Conservation (phyloP, 1,140 invertebrate species). For the Macrobrachium rosenbergii region DNA sequence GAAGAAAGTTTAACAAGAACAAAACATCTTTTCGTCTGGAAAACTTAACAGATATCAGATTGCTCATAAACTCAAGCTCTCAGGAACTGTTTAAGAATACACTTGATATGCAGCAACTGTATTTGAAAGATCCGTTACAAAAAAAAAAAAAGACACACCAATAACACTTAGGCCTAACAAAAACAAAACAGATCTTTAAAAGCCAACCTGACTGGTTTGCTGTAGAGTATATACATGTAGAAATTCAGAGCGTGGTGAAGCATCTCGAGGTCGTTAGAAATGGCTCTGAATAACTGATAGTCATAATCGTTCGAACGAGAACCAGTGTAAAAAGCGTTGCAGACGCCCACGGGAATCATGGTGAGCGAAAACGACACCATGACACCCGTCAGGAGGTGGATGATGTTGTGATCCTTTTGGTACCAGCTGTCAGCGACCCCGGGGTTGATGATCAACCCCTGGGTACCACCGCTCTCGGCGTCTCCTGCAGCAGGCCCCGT, state of each 20-base stretch:
- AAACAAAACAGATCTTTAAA: constrained; percentile 6
- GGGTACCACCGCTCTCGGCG: background rate
- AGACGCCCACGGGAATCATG: constrained; percentile 68
- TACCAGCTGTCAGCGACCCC: background rate
- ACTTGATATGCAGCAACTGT: too few species aligned
- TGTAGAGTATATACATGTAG: constrained; percentile 69
- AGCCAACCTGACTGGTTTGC: constrained; percentile 56
- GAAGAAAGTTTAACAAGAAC: background rate
- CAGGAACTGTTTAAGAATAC: too few species aligned
- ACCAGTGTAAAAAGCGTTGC: constrained; percentile 65
- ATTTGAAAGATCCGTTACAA: too few species aligned
- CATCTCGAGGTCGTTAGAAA: constrained; percentile 68
- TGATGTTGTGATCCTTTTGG: constrained; percentile 67
- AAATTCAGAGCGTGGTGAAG: constrained; percentile 69
- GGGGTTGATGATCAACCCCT: background rate
- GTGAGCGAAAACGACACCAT: constrained; percentile 68
- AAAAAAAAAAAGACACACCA: too few species aligned
- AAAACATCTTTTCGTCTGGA: background rate
- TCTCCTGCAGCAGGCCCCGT: background rate
- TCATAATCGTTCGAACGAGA: constrained; percentile 63
- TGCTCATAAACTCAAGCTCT: too few species aligned
- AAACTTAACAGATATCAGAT: too few species aligned
- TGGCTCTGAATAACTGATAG: constrained; percentile 68
- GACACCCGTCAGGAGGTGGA: constrained; percentile 67
- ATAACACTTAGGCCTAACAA: background rate